phyloP scores from a whole-genome alignment of 2,888 invertebrate genomes.

The Chalcis sispes region DNA sequence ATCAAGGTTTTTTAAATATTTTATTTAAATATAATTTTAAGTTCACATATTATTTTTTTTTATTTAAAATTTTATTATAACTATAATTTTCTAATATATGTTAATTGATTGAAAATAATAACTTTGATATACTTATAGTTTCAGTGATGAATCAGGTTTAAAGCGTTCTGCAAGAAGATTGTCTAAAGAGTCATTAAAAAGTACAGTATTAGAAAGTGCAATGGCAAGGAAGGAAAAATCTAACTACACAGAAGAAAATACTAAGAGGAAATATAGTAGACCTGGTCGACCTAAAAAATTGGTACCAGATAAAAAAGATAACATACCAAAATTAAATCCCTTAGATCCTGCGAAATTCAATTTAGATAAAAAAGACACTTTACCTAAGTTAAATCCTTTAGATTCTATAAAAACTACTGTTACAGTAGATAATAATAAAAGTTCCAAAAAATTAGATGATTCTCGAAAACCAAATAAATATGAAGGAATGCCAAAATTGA shows the following conservation, averaged over 20 bases:
- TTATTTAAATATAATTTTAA: constrained; percentile 17
- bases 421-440: constrained; percentile 43
- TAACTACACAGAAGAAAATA: constrained; percentile 77
- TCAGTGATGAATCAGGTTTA: constrained; percentile 71
- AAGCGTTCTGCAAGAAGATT: constrained; percentile 82
- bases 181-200: constrained; percentile 78
- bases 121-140: constrained; percentile 12
- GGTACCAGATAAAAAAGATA: constrained; percentile 56
- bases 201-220: constrained; percentile 82
- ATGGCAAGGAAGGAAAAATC: constrained; percentile 86
- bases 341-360: constrained; percentile 57
- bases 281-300: constrained; percentile 71
- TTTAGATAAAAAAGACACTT: constrained; percentile 51
- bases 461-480: constrained; percentile 67
- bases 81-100: constrained; percentile 13
- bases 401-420: constrained; percentile 57
- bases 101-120: neutral
- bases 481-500: constrained; percentile 74
- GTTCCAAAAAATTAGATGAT: constrained; percentile 58
- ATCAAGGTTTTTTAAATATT: constrained; percentile 63
- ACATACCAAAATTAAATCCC: constrained; percentile 51
- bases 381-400: constrained; percentile 57
- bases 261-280: constrained; percentile 69
- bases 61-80: constrained; percentile 7
- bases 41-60: neutral